Percentiles rank a stretch among this genome's conserved stretches.
These are phyloP conservation scores for Drosophila ogumai DNA, from an alignment of 1,140 invertebrate species.

Conservation along the genomic window DNA sequence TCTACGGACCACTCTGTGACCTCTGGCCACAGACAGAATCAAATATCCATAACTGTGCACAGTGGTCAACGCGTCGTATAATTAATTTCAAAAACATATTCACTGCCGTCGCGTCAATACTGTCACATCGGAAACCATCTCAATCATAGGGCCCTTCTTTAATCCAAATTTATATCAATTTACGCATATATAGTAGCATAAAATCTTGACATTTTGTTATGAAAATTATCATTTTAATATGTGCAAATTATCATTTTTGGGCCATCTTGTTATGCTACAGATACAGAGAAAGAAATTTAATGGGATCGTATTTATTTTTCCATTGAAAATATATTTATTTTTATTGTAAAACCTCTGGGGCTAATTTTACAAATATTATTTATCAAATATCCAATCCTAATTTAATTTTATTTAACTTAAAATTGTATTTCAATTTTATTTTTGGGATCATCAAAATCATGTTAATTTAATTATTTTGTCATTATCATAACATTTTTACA, in stretches of 20 bases:
- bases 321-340: background rate
- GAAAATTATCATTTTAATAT: conserved; percentile 10
- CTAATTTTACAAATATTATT: no score
- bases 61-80: conserved; percentile 30
- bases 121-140: conserved; percentile 2
- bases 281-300: background rate
- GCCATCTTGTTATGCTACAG: conserved; percentile 1
- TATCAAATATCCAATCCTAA: no score
- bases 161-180: conserved; percentile 17
- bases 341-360: no score
- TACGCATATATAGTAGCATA: conserved; percentile 1
- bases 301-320: background rate
- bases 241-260: conserved; percentile 5
- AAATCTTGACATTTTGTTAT: conserved; percentile 20
- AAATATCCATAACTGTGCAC: conserved; percentile 52
- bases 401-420: no score
- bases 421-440: no score
- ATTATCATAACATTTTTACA: background rate
- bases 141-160: background rate
- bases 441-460: no score
- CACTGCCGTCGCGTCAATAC: background rate
- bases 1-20: conserved; percentile 54
- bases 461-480: no score
- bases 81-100: background rate
- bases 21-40: conserved; percentile 53